phyloP scores from a whole-genome alignment of 2,113 vertebrate species.

The Asarcornis scutulata region DNA sequence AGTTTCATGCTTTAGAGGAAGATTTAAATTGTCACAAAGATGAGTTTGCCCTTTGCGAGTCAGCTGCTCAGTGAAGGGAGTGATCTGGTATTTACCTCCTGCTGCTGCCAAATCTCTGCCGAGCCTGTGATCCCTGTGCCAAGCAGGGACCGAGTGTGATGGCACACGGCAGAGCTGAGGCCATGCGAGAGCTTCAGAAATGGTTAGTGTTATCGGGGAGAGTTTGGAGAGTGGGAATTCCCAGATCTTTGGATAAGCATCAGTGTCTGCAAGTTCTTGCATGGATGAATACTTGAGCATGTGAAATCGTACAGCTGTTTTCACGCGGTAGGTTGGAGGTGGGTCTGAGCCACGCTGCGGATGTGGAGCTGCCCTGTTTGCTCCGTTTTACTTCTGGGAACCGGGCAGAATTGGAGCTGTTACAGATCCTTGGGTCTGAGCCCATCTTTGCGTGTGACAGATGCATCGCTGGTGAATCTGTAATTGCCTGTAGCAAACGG shows the following conservation, averaged over 20 bases:
- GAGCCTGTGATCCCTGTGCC: not conserved
- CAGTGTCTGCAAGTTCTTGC: conserved; percentile 17
- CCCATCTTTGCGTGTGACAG: conserved; percentile 33
- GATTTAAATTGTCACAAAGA: not conserved
- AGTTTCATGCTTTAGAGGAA: not conserved
- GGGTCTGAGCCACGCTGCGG: not conserved
- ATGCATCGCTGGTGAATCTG: conserved; percentile 2
- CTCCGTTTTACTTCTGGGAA: conserved; percentile 32
- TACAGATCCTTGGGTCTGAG: conserved; percentile 33
- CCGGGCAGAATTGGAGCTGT: conserved; percentile 4
- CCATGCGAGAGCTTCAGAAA: not conserved
- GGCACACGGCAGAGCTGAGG: not conserved
- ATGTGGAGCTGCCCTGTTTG: not conserved
- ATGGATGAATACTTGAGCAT: not conserved
- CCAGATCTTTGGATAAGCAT: conserved; percentile 1
- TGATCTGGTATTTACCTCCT: not conserved
- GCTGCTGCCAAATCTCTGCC: not conserved
- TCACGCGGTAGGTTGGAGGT: not conserved
- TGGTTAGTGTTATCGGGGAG: not conserved
- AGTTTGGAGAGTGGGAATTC: conserved; percentile 31
- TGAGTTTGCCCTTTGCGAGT: not conserved
- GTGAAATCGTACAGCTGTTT: conserved; percentile 2
- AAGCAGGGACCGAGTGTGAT: not conserved
- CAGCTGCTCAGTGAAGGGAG: not conserved
- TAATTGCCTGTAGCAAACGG: conserved; percentile 41